Percentiles rank a stretch among this genome's conserved stretches.
Evolutionary conservation across 2,797 vertebrate species (phyloP).

Genomic region (Tragelaphus eurycerus): DNA sequence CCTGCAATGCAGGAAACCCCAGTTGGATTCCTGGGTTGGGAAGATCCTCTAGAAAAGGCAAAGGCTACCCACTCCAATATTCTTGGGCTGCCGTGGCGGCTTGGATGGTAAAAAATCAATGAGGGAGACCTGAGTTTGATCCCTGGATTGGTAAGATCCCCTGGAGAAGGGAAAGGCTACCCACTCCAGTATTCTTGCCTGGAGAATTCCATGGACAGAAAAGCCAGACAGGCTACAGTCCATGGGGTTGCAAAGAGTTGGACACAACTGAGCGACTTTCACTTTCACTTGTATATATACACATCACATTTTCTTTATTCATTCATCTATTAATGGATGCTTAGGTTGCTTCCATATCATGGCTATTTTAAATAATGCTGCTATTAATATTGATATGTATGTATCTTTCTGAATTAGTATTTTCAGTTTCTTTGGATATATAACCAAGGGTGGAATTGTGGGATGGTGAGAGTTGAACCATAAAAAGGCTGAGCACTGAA

Average conservation of each 20-base stretch:
- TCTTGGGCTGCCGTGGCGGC: background rate
- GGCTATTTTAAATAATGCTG: background rate
- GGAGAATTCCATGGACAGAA: background rate
- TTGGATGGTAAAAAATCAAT: background rate
- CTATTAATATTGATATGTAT: background rate
- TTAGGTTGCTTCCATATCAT: background rate
- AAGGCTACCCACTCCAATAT: background rate
- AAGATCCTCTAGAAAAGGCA: background rate
- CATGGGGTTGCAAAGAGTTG: background rate
- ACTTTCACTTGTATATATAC: background rate
- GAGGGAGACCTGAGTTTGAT: background rate
- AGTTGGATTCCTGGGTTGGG: background rate
- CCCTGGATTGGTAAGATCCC: background rate
- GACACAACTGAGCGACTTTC: background rate
- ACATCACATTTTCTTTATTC: background rate
- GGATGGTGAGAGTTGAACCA: background rate
- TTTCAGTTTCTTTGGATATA: background rate
- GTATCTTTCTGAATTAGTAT: background rate
- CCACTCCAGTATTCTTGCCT: background rate
- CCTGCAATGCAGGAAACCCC: background rate
- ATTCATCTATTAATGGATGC: background rate
- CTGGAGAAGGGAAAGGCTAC: background rate
- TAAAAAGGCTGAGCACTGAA: background rate
- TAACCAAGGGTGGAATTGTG: background rate
- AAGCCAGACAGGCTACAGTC: background rate